Conservation (phyloP, 2,113 vertebrate genomes). For the Psophia crepitans region DNA sequence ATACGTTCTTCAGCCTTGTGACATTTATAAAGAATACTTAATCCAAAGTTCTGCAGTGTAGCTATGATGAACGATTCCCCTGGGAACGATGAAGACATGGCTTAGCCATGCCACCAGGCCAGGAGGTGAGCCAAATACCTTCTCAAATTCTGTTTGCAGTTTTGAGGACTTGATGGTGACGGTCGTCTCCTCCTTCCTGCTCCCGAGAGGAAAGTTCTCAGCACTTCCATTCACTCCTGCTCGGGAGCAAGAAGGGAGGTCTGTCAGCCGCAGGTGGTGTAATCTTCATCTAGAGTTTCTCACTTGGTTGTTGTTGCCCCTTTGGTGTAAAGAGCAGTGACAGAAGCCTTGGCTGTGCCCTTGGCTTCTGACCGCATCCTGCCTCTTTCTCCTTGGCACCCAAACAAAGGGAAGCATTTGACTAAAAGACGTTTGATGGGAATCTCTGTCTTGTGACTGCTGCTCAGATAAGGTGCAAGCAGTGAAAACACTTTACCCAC, state of each 20-base stretch:
- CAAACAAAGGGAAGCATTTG: constrained; percentile 1
- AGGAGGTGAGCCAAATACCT: neutral
- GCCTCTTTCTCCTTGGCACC: neutral
- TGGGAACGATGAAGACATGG: neutral
- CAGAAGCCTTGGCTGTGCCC: neutral
- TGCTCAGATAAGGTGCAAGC: neutral
- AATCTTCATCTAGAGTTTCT: neutral
- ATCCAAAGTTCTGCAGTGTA: neutral
- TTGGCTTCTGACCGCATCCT: neutral
- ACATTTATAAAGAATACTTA: neutral
- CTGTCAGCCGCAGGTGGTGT: neutral
- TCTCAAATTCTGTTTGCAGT: neutral
- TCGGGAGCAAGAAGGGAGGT: neutral
- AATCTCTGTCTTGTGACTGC: neutral
- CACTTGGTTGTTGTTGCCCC: neutral
- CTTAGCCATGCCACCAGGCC: fast-evolving
- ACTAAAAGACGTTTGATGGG: constrained; percentile 1
- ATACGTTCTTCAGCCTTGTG: neutral
- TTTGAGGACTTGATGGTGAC: neutral
- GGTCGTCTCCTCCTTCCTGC: neutral
- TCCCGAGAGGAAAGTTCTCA: neutral
- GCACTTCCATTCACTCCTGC: neutral
- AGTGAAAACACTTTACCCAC: neutral
- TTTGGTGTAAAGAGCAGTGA: neutral
- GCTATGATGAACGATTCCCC: neutral